phyloP scores from a whole-genome alignment of 2,888 invertebrate genomes.

The Ganaspis brasiliensis region DNA sequence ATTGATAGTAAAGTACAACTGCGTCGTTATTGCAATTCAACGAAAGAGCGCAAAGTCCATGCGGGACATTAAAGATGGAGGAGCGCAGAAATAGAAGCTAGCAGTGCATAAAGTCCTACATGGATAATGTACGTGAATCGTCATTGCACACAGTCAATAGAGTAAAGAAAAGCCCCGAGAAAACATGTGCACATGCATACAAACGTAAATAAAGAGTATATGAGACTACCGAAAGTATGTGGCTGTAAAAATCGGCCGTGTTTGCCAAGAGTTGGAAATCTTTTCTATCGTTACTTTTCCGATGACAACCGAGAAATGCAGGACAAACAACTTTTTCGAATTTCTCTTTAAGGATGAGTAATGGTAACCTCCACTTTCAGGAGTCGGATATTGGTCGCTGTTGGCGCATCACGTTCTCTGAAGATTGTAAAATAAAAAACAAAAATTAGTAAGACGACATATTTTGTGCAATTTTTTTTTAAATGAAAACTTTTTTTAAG shows the following conservation, averaged over 20 bases:
- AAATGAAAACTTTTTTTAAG: too few relatives aligned
- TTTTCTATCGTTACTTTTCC: conserved; percentile 63
- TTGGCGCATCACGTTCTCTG: conserved; percentile 71
- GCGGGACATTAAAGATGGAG: conserved; percentile 42
- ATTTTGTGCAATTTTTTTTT: too few relatives aligned
- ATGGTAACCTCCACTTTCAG: conserved; percentile 73
- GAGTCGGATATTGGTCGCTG: conserved; percentile 74
- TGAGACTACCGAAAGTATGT: conserved; percentile 64
- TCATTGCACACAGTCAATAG: conserved; percentile 28
- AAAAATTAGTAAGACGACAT: too few relatives aligned
- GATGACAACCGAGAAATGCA: conserved; percentile 70
- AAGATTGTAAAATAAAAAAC: too few relatives aligned
- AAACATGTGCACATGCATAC: neutral
- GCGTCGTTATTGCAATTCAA: conserved; percentile 11
- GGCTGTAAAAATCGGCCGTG: conserved; percentile 68
- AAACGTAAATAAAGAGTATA: conserved; percentile 51
- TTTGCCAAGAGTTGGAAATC: conserved; percentile 77
- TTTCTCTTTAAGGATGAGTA: conserved; percentile 72
- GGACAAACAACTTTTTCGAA: conserved; percentile 79
- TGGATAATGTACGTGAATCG: conserved; percentile 44
- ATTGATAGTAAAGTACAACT: conserved; percentile 26
- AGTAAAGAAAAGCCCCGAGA: conserved; percentile 12
- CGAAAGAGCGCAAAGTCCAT: conserved; percentile 1
- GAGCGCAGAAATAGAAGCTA: conserved; percentile 49
- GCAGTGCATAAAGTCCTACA: conserved; percentile 43